phyloP scores from a whole-genome alignment of 2,113 vertebrate genomes.

The Nerophis lumbriciformis region DNA sequence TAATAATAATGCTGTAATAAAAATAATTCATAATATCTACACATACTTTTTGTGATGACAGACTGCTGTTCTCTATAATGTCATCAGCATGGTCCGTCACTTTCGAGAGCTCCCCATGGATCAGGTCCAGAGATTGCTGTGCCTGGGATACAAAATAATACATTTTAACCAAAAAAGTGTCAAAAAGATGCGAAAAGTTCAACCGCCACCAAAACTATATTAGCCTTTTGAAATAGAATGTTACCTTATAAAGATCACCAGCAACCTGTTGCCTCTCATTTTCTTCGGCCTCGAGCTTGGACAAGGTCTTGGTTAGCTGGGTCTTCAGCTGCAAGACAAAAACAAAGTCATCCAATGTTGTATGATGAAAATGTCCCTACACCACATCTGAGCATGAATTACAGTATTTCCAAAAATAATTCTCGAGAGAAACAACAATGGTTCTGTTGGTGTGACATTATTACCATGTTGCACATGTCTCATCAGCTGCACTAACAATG shows the following conservation, averaged over 20 bases:
- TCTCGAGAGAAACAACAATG: no score
- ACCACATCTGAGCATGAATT: no score
- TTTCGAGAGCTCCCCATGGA: constrained; percentile 87
- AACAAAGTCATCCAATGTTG: constrained; percentile 3
- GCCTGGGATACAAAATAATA: constrained; percentile 67
- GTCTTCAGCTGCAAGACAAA: constrained; percentile 83
- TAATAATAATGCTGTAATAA: background rate
- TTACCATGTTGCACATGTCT: background rate
- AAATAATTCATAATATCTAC: background rate
- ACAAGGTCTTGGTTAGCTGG: constrained; percentile 82
- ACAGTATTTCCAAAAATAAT: no score
- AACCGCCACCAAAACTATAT: background rate
- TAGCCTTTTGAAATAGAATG: background rate
- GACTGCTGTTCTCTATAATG: constrained; percentile 86
- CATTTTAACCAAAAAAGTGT: background rate
- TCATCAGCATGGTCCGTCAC: constrained; percentile 73
- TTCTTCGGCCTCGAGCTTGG: constrained; percentile 84
- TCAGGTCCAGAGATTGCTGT: constrained; percentile 87
- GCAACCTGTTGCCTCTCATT: constrained; percentile 85
- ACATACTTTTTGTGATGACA: constrained; percentile 80
- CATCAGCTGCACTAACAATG: background rate
- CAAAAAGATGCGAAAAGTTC: background rate
- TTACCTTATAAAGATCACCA: constrained; percentile 87
- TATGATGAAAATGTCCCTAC: background rate
- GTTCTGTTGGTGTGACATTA: background rate